Evolutionary conservation across 64 coral and sea anemone species (phyloP), one percentile per base, ranked within the genome.

Genomic region (Acropora yongei): DNA sequence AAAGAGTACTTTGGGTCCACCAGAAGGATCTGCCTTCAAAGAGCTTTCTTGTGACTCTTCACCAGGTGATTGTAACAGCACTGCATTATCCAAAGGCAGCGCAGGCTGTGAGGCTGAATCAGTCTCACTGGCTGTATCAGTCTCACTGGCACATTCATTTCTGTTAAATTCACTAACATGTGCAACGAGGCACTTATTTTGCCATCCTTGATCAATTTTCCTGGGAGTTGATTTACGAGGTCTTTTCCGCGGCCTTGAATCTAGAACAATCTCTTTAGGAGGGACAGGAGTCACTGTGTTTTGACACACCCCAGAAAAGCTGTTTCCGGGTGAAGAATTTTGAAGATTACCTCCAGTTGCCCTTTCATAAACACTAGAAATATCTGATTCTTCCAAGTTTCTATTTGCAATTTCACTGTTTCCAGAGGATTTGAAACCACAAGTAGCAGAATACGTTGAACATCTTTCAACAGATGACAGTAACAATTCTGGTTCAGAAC

Each of bases 141-240:
- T 41, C 16, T 83, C 57, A 20, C 30, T 30, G 30, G 65, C 82
- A 71, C 44, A 71, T 48, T 12, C 12, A 1, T 43, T 85, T 66
- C 44, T 44, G 47, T 85, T n/a, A 72, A 41, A 67, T 5, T 67
- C 41, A 44, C 11, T 45, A n/a, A 42, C 13, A 18, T 47, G 16
- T 30, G 8, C 46, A 47, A 44, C 1, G 12, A 6, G 14, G 44
- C 10, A 49, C 2, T 44, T 48, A 68, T 85, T 47, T 46, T 69
- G 42, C 44, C 82, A 49, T 1, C 20, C 44, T 72, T 17, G 14
- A 71, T 85, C 44, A 42, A 85, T 10, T 8, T 72, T 85, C 65
- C 63, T 85, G 13, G 82, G 82, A 71, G 68, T 71, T 71, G 82
- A 85, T 57, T 85, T 85, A 41, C 82, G 82, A 17, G 82, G 82